Conservation (phyloP, 2,113 vertebrate species). For the Thalassarche chlororhynchos region DNA sequence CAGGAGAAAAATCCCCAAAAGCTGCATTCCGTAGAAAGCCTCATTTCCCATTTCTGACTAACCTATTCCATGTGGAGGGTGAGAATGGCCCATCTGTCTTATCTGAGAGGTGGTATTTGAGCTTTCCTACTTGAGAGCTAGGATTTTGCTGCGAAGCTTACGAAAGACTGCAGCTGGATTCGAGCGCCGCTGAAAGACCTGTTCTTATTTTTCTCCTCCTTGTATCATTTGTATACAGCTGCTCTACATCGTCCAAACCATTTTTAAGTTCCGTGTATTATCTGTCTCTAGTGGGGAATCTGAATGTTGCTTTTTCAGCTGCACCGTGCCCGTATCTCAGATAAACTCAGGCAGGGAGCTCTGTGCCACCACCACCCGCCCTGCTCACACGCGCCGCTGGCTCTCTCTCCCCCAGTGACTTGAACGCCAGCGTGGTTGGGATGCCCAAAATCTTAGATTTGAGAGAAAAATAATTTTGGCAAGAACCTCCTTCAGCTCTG, state of each 20-base stretch:
- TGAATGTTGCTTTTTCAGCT: neutral
- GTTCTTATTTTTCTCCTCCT: neutral
- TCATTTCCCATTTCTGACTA: neutral
- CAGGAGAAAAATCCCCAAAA: neutral
- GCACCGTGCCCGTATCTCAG: accelerated
- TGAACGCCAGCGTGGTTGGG: accelerated
- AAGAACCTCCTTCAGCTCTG: neutral
- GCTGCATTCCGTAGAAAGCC: neutral
- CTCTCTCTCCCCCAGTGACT: accelerated
- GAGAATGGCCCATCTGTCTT: too few relatives aligned
- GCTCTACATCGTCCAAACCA: accelerated
- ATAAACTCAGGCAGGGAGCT: neutral
- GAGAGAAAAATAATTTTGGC: neutral
- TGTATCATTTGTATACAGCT: too few relatives aligned
- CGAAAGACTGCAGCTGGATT: neutral
- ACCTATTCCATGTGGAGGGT: neutral
- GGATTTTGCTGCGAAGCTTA: neutral
- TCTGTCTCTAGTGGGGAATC: neutral
- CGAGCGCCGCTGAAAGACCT: neutral
- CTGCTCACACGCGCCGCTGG: accelerated
- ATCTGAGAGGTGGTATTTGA: neutral
- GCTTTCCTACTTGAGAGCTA: neutral
- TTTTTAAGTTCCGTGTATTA: neutral
- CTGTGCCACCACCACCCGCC: too few relatives aligned
- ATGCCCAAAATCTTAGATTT: neutral